Evolutionary conservation across 1,140 invertebrate genomes (phyloP).

Genomic region (Frieseomelitta varia): DNA sequence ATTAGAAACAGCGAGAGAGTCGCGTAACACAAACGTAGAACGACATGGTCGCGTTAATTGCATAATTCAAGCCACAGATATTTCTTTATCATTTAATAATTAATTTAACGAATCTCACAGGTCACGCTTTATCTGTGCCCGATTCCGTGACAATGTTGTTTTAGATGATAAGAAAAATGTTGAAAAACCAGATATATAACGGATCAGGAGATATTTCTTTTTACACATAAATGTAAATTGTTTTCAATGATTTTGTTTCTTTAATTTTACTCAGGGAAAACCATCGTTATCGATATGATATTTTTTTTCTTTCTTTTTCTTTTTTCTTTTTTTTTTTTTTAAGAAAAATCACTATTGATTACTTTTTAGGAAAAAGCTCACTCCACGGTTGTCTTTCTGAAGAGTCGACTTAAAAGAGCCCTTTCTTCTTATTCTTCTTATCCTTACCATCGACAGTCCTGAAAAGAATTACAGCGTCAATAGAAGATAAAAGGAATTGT

Average conservation of each 20-base stretch:
- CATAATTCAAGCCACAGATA: conserved; percentile 21
- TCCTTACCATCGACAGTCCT: conserved; percentile 84
- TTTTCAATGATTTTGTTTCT: neutral
- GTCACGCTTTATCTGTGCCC: neutral
- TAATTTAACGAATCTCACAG: neutral
- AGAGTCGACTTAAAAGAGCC: conserved; percentile 81
- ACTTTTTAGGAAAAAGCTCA: conserved; percentile 9
- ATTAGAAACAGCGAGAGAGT: neutral
- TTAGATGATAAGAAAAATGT: neutral
- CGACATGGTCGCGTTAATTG: conserved; percentile 20
- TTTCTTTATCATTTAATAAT: conserved; percentile 24
- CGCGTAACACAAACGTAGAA: conserved; percentile 4
- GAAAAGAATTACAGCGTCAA: conserved; percentile 74
- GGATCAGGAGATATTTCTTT: neutral
- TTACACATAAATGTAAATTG: neutral
- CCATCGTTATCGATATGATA: neutral
- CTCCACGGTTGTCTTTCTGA: conserved; percentile 25
- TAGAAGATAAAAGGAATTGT: conserved; percentile 19
- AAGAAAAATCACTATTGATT: conserved; percentile 12
- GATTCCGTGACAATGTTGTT: too few relatives aligned
- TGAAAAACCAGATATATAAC: neutral
- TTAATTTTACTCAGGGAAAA: neutral
- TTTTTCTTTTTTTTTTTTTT: neutral
- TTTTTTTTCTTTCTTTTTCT: neutral
- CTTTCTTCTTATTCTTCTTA: conserved; percentile 85